Evolutionary conservation across 2,888 invertebrate genomes (phyloP).

Genomic region (Lingula anatina): DNA sequence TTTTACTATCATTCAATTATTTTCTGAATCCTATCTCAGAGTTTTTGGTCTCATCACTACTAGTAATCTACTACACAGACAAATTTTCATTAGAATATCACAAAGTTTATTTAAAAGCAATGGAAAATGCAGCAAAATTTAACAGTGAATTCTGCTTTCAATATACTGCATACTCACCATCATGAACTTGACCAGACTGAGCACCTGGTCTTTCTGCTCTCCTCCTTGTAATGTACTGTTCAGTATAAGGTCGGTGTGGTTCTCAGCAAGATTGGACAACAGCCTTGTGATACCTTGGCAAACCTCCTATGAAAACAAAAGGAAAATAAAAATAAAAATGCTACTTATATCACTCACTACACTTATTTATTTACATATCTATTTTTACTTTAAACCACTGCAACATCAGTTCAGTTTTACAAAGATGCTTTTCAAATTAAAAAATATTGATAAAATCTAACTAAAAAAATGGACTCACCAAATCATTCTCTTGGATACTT

Average conservation of each 20-base stretch:
- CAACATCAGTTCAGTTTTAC: no score
- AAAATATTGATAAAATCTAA: no score
- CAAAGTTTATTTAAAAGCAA: background rate
- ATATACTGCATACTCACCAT: slow-evolving; percentile 57
- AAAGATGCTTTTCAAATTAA: no score
- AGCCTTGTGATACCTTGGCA: slow-evolving; percentile 49
- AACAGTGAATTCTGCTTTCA: background rate
- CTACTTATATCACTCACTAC: no score
- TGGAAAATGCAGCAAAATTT: background rate
- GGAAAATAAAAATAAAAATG: background rate
- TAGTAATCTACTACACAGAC: no score
- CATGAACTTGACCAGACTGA: slow-evolving; percentile 67
- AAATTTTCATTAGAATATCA: background rate
- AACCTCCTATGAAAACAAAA: slow-evolving; percentile 58
- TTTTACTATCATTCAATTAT: no score
- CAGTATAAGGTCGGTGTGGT: slow-evolving; percentile 62
- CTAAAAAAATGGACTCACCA: no score
- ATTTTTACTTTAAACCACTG: no score
- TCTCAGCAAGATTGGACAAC: slow-evolving; percentile 63
- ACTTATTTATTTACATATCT: no score
- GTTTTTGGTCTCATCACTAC: no score
- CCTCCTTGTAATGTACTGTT: slow-evolving; percentile 54
- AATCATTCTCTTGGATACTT: no score
- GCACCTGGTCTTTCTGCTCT: slow-evolving; percentile 57
- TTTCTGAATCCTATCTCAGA: no score